Base-by-base conservation (phyloP, 2,888 invertebrate species). In the Epistrophe grossulariae region DNA sequence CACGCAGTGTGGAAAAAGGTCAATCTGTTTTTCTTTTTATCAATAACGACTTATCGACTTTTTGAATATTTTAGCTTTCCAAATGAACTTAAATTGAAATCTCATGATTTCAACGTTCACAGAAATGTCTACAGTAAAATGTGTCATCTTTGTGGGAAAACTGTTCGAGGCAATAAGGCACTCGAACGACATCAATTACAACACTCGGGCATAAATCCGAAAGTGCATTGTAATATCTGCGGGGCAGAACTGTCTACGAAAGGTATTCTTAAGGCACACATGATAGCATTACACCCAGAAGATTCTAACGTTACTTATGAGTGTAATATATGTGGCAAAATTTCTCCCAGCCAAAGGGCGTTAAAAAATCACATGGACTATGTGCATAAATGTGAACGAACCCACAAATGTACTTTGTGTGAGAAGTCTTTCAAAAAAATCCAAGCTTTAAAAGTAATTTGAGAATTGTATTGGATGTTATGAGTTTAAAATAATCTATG, bases 281-380 rank as follows among this genome's bases (percentile, higher is more conserved):
- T 84, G 71, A 60, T 80, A 52, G 79, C 84, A 7, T 15, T 84
- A 15, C 84, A 84, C 38, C 80, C 80, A 19, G 55, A 60, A 24
- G 77, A 84, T 13, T 31, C 66, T 0, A 72, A 45, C n/a, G 68
- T 68, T 28, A 73, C 77, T 11, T 72, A 73, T 40, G 55, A 38
- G 0, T 84, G 84, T 40, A 77, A 35, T 10, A 31, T 60, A 24
- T 84, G 84, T 52, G 84, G 80, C 4, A 84, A 84, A 17, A 84
- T 48, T 9, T 52, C 80, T 0, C 80, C 84, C n/a, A 80, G 80
- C 13, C 72, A 84, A 55, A 76, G 84, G 60, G 84, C 84, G 0
- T 45, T 84, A 0, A 80, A 80, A 48, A 66, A 77, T 19, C 84
- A 84, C 60, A 77, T 80, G 59, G 57, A 84, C n/a, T 84, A 84